Conservation (phyloP, 2,113 vertebrate species). For the Progne subis region DNA sequence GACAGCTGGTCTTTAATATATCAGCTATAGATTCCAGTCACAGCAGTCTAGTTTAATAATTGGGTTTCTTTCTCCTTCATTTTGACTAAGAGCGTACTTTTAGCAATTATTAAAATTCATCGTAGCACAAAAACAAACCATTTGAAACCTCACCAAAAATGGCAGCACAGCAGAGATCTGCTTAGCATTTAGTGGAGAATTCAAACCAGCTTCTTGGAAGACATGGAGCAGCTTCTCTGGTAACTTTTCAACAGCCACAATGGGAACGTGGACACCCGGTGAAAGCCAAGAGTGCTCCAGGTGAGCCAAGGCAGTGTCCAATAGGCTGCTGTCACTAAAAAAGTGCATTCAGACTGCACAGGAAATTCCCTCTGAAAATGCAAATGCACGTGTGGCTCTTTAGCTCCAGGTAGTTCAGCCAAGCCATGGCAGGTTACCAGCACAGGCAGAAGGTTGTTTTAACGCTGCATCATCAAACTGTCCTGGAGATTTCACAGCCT, state of each 20-base stretch:
- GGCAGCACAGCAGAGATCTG: neutral
- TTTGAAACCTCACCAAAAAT: slow-evolving; percentile 33
- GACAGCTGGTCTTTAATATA: slow-evolving; percentile 58
- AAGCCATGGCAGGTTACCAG: neutral
- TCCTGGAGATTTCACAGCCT: neutral
- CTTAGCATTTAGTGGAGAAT: neutral
- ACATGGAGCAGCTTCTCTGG: neutral
- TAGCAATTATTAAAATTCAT: slow-evolving; percentile 66
- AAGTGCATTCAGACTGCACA: neutral
- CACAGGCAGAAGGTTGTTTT: neutral
- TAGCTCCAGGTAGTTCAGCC: neutral
- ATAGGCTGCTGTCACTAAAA: neutral
- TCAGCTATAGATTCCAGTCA: slow-evolving; percentile 67
- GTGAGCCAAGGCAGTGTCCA: neutral
- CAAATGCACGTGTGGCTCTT: neutral
- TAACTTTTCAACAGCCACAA: neutral
- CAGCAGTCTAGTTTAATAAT: slow-evolving; percentile 70
- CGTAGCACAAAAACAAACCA: neutral
- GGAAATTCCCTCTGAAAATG: neutral
- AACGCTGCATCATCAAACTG: neutral
- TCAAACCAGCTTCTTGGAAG: neutral
- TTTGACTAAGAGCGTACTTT: slow-evolving; percentile 68
- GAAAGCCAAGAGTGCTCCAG: neutral
- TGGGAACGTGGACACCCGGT: fast-evolving
- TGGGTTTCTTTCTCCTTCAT: slow-evolving; percentile 62